A percentile compares a stretch with the other conserved stretches of the same genome.
Conservation (phyloP, 2,888 invertebrate species). For the Sarcophaga subvicina region DNA sequence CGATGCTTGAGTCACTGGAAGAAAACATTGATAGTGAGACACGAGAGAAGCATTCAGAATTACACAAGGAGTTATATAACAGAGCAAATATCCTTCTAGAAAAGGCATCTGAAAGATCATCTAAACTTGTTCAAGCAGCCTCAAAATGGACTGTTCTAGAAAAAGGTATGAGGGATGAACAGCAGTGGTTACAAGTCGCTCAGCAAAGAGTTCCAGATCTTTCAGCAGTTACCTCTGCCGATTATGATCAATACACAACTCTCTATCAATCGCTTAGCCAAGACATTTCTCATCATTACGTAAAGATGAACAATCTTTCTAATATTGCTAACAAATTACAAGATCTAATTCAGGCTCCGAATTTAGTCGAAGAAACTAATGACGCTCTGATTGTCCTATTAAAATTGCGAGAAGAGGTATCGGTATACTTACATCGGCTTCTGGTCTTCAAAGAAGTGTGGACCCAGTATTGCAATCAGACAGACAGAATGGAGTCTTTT, state of each 20-base stretch:
- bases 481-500: slow-evolving; percentile 90
- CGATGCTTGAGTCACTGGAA: slow-evolving; percentile 92
- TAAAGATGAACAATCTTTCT: slow-evolving; percentile 88
- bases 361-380: slow-evolving; percentile 88
- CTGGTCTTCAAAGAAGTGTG: slow-evolving; percentile 90
- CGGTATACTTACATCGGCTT: slow-evolving; percentile 87
- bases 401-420: slow-evolving; percentile 89
- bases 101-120: slow-evolving; percentile 90
- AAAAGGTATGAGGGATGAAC: slow-evolving; percentile 91
- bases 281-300: slow-evolving; percentile 91
- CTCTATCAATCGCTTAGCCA: slow-evolving; percentile 90
- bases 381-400: slow-evolving; percentile 88
- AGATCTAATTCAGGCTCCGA: slow-evolving; percentile 88
- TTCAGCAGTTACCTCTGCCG: slow-evolving; percentile 90
- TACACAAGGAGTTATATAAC: slow-evolving; percentile 90
- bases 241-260: slow-evolving; percentile 92
- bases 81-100: slow-evolving; percentile 90
- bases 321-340: slow-evolving; percentile 89
- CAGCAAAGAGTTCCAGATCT: slow-evolving; percentile 92
- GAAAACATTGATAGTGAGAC: slow-evolving; percentile 92
- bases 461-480: slow-evolving; percentile 88
- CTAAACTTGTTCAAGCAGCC: slow-evolving; percentile 92
- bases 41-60: slow-evolving; percentile 86
- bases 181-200: slow-evolving; percentile 91
- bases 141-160: slow-evolving; percentile 92